Percentiles rank a stretch among this genome's conserved stretches.
phyloP scores from a whole-genome alignment of 2,888 invertebrate genomes.

The Tinea pellionella region DNA sequence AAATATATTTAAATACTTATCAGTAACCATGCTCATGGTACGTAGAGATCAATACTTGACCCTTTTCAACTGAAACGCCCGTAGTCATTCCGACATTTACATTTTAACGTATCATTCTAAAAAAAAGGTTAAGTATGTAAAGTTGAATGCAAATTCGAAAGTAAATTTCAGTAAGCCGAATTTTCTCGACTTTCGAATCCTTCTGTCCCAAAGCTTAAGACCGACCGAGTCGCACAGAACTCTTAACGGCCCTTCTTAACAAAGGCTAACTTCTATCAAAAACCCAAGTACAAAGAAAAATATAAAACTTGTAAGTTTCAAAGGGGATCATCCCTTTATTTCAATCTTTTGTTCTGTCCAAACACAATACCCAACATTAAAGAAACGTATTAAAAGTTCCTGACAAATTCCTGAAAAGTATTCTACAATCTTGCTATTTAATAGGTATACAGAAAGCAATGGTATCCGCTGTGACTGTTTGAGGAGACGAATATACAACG shows the following conservation, averaged over 20 bases:
- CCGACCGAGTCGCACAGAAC: not conserved
- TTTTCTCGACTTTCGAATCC: slow-evolving; percentile 4
- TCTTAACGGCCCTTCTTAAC: slow-evolving; percentile 24
- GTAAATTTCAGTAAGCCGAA: not conserved
- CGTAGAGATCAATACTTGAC: slow-evolving; percentile 20
- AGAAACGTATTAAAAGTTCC: not conserved
- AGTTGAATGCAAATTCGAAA: not conserved
- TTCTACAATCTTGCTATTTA: too few species aligned
- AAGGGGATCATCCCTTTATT: slow-evolving; percentile 50
- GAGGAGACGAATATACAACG: too few species aligned
- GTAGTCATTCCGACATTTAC: not conserved
- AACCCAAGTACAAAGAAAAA: slow-evolving; percentile 46
- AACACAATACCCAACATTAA: slow-evolving; percentile 30
- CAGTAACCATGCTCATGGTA: too few species aligned
- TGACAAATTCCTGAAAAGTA: slow-evolving; percentile 1
- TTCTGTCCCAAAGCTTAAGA: not conserved
- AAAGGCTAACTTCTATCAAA: slow-evolving; percentile 51
- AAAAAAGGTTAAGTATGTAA: not conserved
- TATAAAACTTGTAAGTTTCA: slow-evolving; percentile 54
- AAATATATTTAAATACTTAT: too few species aligned
- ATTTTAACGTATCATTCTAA: not conserved
- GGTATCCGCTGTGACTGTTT: too few species aligned
- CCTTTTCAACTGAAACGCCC: slow-evolving; percentile 14
- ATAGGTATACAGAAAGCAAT: too few species aligned
- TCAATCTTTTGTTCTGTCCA: slow-evolving; percentile 37